phyloP scores from a whole-genome alignment of 2,888 invertebrate genomes.

The Torymus tubicola region DNA sequence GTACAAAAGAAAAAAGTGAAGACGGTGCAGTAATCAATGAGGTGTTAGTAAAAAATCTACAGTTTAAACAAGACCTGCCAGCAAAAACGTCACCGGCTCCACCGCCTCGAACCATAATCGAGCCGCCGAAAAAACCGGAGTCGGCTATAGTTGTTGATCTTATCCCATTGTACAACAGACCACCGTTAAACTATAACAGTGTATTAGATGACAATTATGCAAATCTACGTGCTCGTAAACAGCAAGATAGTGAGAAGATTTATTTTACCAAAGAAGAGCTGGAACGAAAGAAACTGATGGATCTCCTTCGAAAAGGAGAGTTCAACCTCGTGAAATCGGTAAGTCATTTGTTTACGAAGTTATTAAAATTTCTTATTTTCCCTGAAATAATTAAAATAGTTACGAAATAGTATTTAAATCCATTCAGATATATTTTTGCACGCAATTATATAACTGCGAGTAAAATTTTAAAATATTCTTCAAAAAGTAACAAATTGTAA shows the following conservation, averaged over 20 bases:
- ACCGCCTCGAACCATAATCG: slow-evolving; percentile 34
- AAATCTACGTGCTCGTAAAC: slow-evolving; percentile 61
- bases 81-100: slow-evolving; percentile 24
- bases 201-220: slow-evolving; percentile 69
- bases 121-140: slow-evolving; percentile 31
- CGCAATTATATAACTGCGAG: too few relatives aligned
- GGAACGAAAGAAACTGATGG: slow-evolving; percentile 69
- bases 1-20: slow-evolving; percentile 43
- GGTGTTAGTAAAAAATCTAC: slow-evolving; percentile 68
- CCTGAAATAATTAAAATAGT: too few relatives aligned
- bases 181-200: slow-evolving; percentile 66
- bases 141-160: slow-evolving; percentile 30
- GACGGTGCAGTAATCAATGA: slow-evolving; percentile 66
- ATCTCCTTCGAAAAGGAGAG: slow-evolving; percentile 67
- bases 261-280: slow-evolving; percentile 70
- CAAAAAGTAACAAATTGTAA: too few relatives aligned
- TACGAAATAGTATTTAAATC: too few relatives aligned
- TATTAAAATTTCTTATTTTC: neutral
- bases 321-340: slow-evolving; percentile 68
- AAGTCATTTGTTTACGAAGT: slow-evolving; percentile 57
- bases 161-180: slow-evolving; percentile 44
- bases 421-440: too few relatives aligned
- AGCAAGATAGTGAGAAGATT: slow-evolving; percentile 63
- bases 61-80: slow-evolving; percentile 68
- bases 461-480: too few relatives aligned